Conservation (phyloP, 2,113 vertebrate genomes). For the Bungarus multicinctus region DNA sequence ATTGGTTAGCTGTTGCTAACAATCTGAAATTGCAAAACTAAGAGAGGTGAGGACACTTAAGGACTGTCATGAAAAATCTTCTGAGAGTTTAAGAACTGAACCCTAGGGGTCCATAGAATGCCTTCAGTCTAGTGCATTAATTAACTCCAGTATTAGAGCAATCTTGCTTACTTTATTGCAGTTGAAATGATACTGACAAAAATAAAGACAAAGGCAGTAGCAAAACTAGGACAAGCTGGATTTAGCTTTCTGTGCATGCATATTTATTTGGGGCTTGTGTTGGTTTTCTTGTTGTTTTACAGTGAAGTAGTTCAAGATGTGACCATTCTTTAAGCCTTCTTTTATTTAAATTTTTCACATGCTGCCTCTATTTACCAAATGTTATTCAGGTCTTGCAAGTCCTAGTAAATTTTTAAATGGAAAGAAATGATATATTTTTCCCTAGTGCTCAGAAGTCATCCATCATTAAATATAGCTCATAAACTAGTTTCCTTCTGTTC, state of each 20-base stretch:
- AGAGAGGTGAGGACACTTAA: not conserved
- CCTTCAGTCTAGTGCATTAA: constrained; percentile 11
- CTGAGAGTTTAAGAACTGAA: not conserved
- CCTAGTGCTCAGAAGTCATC: constrained; percentile 41
- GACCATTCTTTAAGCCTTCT: constrained; percentile 60
- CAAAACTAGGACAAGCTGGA: constrained; percentile 21
- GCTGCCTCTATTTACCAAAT: constrained; percentile 63
- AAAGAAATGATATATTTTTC: constrained; percentile 34
- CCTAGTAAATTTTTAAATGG: constrained; percentile 69
- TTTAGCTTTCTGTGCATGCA: constrained; percentile 33
- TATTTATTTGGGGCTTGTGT: constrained; percentile 52
- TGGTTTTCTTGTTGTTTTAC: constrained; percentile 51
- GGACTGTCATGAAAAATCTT: not conserved
- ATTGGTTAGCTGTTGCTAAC: not conserved
- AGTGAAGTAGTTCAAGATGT: constrained; percentile 44
- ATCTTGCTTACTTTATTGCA: constrained; percentile 39
- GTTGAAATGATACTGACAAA: constrained; percentile 31
- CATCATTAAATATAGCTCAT: constrained; percentile 50
- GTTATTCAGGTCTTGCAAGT: constrained; percentile 53
- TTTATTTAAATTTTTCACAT: constrained; percentile 64
- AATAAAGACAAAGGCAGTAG: constrained; percentile 43
- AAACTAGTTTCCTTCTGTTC: constrained; percentile 44
- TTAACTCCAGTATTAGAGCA: constrained; percentile 14
- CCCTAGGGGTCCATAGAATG: not conserved
- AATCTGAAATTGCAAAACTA: not conserved